Evolutionary conservation across 1,140 invertebrate genomes (phyloP).

Genomic region (Cheumatopsyche charites): DNA sequence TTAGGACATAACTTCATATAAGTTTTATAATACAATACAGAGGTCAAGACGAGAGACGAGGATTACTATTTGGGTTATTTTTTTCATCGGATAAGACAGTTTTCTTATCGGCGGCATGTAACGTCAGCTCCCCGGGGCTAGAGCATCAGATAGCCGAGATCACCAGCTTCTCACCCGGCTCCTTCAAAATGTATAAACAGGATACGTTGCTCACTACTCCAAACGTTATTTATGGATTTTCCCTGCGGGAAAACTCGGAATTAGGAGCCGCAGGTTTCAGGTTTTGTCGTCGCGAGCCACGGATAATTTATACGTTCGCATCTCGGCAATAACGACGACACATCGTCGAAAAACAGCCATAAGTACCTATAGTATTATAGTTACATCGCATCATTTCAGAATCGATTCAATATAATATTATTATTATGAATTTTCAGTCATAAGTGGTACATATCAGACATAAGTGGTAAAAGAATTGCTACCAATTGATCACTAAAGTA

Average conservation of each 20-base stretch:
- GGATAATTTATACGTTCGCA: not conserved
- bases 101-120: slow-evolving; percentile 3
- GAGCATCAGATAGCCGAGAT: slow-evolving; percentile 25
- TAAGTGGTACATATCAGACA: too few relatives aligned
- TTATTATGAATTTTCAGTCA: too few relatives aligned
- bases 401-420: too few relatives aligned
- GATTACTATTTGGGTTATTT: not conserved
- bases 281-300: not conserved
- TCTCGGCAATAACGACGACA: too few relatives aligned
- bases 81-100: not conserved
- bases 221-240: slow-evolving; percentile 26
- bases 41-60: too few relatives aligned
- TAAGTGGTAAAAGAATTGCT: too few relatives aligned
- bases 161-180: slow-evolving; percentile 16
- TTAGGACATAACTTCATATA: too few relatives aligned
- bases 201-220: slow-evolving; percentile 12
- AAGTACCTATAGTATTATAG: too few relatives aligned
- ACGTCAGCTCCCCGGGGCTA: slow-evolving; percentile 3
- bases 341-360: too few relatives aligned
- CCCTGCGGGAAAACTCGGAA: slow-evolving; percentile 13
- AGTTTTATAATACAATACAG: too few relatives aligned
- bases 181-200: slow-evolving; percentile 13
- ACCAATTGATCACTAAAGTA: too few relatives aligned
- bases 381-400: too few relatives aligned
- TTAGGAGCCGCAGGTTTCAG: slow-evolving; percentile 10